phyloP scores from a whole-genome alignment of 1,140 invertebrate species.

The Bombus polaris region DNA sequence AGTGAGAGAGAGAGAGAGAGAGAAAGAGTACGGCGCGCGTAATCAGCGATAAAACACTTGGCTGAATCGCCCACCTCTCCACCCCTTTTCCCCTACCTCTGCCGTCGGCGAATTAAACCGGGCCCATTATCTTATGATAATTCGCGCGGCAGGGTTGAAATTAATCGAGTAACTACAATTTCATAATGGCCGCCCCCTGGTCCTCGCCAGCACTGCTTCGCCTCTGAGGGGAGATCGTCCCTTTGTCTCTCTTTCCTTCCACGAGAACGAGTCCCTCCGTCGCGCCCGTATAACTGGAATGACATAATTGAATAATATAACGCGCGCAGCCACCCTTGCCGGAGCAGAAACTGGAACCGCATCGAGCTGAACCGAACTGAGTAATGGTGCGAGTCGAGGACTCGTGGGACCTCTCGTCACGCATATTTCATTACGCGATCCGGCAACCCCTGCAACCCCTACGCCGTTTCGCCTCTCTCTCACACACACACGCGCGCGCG shows the following conservation, averaged over 20 bases:
- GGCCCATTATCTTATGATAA: conserved; percentile 77
- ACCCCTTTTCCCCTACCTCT: not conserved
- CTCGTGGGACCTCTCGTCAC: conserved; percentile 81
- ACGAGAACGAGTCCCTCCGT: conserved; percentile 62
- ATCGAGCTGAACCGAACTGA: conserved; percentile 72
- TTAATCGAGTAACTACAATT: conserved; percentile 82
- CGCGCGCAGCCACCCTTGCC: conserved; percentile 74
- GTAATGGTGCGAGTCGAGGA: conserved; percentile 78
- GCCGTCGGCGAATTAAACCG: conserved; percentile 29
- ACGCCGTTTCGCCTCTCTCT: no score
- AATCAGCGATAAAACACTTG: conserved; percentile 61
- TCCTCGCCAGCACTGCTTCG: not conserved
- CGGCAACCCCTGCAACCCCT: conserved; percentile 69
- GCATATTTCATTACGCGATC: conserved; percentile 82
- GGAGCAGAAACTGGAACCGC: conserved; percentile 64
- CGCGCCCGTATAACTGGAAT: conserved; percentile 80
- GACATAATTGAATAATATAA: conserved; percentile 84
- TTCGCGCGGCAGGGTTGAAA: conserved; percentile 74
- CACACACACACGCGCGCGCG: no score
- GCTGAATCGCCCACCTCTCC: not conserved
- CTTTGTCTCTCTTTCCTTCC: conserved; percentile 46
- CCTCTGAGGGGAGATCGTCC: conserved; percentile 26
- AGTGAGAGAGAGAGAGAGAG: not conserved
- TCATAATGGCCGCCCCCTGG: conserved; percentile 75
- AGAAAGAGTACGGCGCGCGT: not conserved